Evolutionary conservation across 2,888 invertebrate species (phyloP).

Genomic region (Spatulosminthurus flaviceps): DNA sequence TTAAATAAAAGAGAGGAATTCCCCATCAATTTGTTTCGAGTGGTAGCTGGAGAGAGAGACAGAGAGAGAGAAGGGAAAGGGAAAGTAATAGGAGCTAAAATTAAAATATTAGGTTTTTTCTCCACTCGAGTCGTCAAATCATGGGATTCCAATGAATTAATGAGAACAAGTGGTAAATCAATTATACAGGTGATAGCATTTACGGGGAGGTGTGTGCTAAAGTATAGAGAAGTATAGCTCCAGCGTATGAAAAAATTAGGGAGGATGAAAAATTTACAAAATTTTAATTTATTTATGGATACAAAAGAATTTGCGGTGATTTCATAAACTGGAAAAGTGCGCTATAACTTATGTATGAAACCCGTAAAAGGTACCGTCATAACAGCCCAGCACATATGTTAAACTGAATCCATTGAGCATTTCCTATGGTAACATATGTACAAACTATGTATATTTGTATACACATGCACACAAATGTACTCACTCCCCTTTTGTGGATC

Average conservation of each 20-base stretch:
- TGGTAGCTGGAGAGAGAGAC: no score
- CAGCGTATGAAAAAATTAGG: conserved; percentile 11
- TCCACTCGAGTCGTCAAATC: not conserved
- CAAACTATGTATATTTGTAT: not conserved
- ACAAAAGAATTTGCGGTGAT: conserved; percentile 18
- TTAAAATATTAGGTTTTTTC: not conserved
- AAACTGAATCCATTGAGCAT: conserved; percentile 16
- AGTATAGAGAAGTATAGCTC: no score
- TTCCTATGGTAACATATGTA: not conserved
- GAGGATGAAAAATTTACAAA: not conserved
- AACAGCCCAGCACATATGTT: conserved; percentile 20
- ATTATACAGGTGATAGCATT: not conserved
- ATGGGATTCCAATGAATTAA: not conserved
- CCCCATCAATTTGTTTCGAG: no score
- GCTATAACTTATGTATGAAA: not conserved
- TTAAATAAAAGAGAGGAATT: no score
- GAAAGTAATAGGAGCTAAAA: not conserved
- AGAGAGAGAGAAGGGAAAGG: not conserved
- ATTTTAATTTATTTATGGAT: conserved; percentile 8
- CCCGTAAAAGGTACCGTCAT: conserved; percentile 16
- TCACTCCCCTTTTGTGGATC: not conserved
- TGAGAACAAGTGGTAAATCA: not conserved
- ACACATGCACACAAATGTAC: not conserved
- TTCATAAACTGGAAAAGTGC: conserved; percentile 10
- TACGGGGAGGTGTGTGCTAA: not conserved